Conservation (phyloP, 2,797 vertebrate genomes). For the Thaleichthys pacificus region DNA sequence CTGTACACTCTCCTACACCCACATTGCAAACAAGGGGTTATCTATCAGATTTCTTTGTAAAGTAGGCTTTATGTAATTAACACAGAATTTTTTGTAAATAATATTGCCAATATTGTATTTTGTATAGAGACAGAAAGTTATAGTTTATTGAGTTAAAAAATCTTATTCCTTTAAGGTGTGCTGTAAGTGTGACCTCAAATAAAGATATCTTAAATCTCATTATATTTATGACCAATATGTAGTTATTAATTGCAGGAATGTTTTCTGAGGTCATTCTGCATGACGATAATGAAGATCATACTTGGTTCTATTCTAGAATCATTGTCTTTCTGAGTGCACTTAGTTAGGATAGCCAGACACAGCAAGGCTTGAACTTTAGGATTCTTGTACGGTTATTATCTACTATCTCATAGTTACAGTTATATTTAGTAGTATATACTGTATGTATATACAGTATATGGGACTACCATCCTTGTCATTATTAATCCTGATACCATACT, state of each 20-base stretch:
- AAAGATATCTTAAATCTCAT: constrained; percentile 40
- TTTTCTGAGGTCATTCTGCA: constrained; percentile 1
- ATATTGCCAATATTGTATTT: constrained; percentile 89
- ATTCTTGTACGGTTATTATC: too few relatives aligned
- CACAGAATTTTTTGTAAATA: constrained; percentile 71
- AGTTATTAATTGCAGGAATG: constrained; percentile 9
- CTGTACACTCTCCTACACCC: not conserved
- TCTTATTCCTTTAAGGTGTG: constrained; percentile 82
- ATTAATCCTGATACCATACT: not conserved
- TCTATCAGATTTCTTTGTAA: not conserved
- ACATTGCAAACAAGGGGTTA: not conserved
- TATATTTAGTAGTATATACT: too few relatives aligned
- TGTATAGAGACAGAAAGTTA: constrained; percentile 83
- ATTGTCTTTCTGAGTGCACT: too few relatives aligned
- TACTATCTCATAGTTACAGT: too few relatives aligned
- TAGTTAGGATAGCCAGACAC: too few relatives aligned
- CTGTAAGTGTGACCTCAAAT: constrained; percentile 47
- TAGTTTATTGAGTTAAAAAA: constrained; percentile 84
- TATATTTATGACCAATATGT: constrained; percentile 6
- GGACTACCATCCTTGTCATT: not conserved
- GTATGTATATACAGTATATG: not conserved
- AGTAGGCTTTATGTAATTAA: constrained; percentile 16
- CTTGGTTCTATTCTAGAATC: too few relatives aligned
- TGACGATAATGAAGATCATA: too few relatives aligned
- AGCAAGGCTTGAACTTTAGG: too few relatives aligned